Conservation (phyloP, 2,888 invertebrate species). For the Allolobophora icterica region DNA sequence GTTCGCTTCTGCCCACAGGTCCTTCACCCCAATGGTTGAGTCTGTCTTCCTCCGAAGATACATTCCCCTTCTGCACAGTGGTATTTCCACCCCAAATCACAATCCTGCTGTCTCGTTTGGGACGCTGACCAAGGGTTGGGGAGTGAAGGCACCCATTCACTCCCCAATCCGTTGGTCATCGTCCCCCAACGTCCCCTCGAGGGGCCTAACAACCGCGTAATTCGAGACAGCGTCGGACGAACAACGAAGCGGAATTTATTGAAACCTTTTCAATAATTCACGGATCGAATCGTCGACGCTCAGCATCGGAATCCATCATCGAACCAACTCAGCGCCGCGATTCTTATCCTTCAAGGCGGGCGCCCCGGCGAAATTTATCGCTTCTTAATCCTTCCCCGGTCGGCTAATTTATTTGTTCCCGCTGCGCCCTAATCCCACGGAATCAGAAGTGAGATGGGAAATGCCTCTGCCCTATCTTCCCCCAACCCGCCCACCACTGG, state of each 20-base stretch:
- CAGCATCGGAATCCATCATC: conserved; percentile 18
- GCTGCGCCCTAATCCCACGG: not conserved
- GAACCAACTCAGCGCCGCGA: not conserved
- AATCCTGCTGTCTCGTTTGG: not conserved
- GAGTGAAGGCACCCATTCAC: too few species aligned
- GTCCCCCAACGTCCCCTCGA: not conserved
- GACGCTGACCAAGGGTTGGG: too few species aligned
- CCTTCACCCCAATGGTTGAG: too few species aligned
- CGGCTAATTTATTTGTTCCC: not conserved
- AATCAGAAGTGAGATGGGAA: conserved; percentile 28
- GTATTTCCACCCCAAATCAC: not conserved
- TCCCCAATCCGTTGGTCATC: not conserved
- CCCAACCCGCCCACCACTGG: not conserved
- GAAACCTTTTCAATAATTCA: conserved; percentile 25
- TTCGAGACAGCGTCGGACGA: not conserved
- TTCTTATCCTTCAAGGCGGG: not conserved
- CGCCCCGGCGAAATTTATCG: conserved; percentile 9
- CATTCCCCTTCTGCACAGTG: not conserved
- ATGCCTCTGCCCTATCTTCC: not conserved
- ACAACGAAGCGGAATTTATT: conserved; percentile 28
- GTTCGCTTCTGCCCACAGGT: not conserved
- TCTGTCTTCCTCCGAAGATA: not conserved
- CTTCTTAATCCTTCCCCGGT: conserved; percentile 9
- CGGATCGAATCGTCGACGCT: not conserved
- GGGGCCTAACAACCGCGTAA: not conserved